A percentile compares a stretch with the other conserved stretches of the same genome.
phyloP scores from a whole-genome alignment of 92 coral and sea anemone species.

The Heteractis magnifica region DNA sequence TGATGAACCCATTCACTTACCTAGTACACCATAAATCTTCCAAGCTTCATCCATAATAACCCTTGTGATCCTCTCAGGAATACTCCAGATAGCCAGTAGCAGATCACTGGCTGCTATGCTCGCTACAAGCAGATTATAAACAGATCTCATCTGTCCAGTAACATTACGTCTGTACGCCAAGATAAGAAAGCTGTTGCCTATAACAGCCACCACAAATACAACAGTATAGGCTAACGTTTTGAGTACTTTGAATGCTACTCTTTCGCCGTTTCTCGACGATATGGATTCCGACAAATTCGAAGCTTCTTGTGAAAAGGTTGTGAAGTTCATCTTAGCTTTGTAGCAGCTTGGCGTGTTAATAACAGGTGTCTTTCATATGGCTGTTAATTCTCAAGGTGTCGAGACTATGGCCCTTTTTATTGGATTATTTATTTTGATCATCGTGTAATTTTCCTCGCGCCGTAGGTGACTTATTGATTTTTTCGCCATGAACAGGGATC shows the following conservation, averaged over 20 bases:
- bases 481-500: neutral
- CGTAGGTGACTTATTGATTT: neutral
- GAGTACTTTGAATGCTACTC: neutral
- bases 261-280: neutral
- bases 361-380: neutral
- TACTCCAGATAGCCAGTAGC: conserved; percentile 31
- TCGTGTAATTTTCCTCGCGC: neutral
- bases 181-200: conserved; percentile 33
- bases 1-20: neutral
- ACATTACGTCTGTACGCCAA: conserved; percentile 30
- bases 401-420: neutral
- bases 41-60: conserved; percentile 31
- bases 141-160: conserved; percentile 35
- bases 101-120: conserved; percentile 36
- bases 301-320: neutral
- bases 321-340: neutral
- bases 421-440: neutral
- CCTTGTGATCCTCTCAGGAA: conserved; percentile 38
- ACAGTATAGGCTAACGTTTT: conserved; percentile 10
- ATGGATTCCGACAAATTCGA: neutral
- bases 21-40: conserved; percentile 14
- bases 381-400: neutral
- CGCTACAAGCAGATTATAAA: conserved; percentile 28
- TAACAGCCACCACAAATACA: neutral
- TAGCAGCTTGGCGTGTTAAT: neutral